Evolutionary conservation across 1,140 invertebrate genomes (phyloP).

Genomic region (Bombus terrestris): DNA sequence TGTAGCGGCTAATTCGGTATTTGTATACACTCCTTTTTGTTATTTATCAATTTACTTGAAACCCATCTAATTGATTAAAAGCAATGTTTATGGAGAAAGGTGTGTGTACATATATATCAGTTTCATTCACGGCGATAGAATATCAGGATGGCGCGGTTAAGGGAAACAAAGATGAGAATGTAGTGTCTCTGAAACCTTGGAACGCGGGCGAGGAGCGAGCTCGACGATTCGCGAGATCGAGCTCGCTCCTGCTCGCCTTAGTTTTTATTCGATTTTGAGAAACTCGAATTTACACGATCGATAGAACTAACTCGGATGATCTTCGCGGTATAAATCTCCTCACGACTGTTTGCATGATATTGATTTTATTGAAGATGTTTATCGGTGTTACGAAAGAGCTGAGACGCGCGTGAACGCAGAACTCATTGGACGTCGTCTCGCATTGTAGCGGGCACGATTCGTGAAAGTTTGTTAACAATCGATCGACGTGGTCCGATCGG

Average conservation of each 20-base stretch:
- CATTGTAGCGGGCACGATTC: not conserved
- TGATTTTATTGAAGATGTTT: constrained; percentile 73
- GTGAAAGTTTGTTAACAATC: constrained; percentile 25
- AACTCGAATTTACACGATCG: constrained; percentile 39
- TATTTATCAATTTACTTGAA: not conserved
- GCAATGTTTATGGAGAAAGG: not conserved
- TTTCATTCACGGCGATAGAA: too few species aligned
- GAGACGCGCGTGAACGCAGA: not conserved
- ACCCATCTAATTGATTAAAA: not conserved
- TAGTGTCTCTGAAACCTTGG: constrained; percentile 23
- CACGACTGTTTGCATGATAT: constrained; percentile 59
- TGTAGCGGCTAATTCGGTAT: not conserved
- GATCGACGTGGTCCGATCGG: not conserved
- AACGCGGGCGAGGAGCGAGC: not conserved
- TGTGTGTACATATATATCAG: too few species aligned
- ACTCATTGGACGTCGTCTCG: not conserved
- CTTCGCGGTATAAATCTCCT: constrained; percentile 16
- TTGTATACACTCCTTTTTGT: not conserved
- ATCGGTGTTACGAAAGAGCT: constrained; percentile 59
- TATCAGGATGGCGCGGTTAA: not conserved
- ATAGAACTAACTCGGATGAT: constrained; percentile 28
- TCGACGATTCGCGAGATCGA: not conserved
- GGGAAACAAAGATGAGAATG: not conserved
- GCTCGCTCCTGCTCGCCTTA: not conserved
- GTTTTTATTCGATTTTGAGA: constrained; percentile 40